Base-by-base conservation (phyloP, 2,888 invertebrate genomes). In the Lamproptera curius region DNA sequence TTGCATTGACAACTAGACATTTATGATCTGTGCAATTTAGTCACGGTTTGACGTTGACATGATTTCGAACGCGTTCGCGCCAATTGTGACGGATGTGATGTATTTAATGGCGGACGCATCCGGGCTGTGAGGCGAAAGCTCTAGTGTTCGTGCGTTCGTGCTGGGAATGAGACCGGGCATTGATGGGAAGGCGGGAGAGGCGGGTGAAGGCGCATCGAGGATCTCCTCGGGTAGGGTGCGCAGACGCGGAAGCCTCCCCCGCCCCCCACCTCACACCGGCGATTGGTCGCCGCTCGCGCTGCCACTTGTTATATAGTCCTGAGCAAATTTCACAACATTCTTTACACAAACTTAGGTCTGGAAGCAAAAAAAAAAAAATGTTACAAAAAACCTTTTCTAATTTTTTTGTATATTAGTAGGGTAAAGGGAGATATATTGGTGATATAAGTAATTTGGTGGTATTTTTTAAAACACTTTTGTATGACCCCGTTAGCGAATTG, bases 211-310 rank as follows among this genome's bases (percentile, higher is more conserved):
- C 16, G 66, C 65, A 52, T 67, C 68, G 39, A 60, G 55, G 60
- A 85, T 85, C 67, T 87, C 86, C 70, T 85, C 86, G 47, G 79
- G 74, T 60, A 85, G 67, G 55, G 84, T 84, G 67, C 76, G 77
- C 72, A 86, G 80, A 73, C 83, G 84, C 65, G 69, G 63, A 51
- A 77, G 72, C 84, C 85, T 83, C 87, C 79, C 88, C 86, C 87
- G 87, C 87, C 78, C 74, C 70, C 65, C 82, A 43, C 68, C 86
- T 88, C 88, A 88, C 67, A 88, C 88, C 2, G 88, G 86, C 15
- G 88, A 87, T 60, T 85, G 85, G 5, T 86, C 85, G 0, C 86
- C 86, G 60, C 86, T 87, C 1, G 80, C 84, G 50, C 85, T 86
- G 13, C 86, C 86, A 50, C 84, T 83, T 2, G 80, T 82, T 58